phyloP scores from a whole-genome alignment of 2,797 vertebrate genomes.

The Hemitrygon akajei region DNA sequence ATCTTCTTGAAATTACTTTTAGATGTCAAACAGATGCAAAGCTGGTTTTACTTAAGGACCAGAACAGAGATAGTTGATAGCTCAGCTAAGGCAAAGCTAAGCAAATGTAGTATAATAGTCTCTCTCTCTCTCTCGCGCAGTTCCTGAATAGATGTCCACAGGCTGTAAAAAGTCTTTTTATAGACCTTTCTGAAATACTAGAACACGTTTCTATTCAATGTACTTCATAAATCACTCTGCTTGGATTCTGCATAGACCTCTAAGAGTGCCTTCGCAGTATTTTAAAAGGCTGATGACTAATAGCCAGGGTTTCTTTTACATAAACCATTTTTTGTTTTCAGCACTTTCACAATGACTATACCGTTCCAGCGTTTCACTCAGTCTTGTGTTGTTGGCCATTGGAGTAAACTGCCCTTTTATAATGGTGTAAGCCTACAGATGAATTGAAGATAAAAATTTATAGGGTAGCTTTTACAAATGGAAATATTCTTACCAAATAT shows the following conservation, averaged over 20 bases:
- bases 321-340: constrained; percentile 25
- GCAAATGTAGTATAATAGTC: too few species aligned
- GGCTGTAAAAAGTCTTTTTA: neutral
- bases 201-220: neutral
- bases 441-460: neutral
- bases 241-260: neutral
- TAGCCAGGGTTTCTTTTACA: neutral
- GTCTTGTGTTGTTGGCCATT: neutral
- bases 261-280: neutral
- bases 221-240: neutral
- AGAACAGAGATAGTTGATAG: neutral
- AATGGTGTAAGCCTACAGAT: neutral
- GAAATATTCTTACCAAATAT: neutral
- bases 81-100: neutral
- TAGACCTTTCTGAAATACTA: constrained; percentile 20
- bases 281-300: neutral
- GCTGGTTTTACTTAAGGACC: neutral
- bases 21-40: neutral
- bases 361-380: neutral
- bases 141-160: neutral
- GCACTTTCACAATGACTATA: neutral
- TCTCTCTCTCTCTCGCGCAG: neutral
- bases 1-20: neutral
- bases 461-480: neutral
- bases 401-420: neutral